Evolutionary conservation across 2,113 vertebrate species (phyloP).

Genomic region (Lathamus discolor): DNA sequence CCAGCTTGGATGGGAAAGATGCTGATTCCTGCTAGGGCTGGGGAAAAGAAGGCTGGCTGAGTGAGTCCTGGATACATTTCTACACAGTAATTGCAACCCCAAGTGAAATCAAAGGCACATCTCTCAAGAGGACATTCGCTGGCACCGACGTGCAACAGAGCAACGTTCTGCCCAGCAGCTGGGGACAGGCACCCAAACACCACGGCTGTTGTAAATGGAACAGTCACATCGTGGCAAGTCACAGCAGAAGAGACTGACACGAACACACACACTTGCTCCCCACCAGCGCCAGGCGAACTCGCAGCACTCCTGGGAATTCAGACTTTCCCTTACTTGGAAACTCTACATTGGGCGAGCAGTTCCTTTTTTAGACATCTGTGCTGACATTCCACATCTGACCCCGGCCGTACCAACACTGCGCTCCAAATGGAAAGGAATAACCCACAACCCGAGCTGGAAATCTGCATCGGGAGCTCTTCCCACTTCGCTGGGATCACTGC

Average conservation of each 20-base stretch:
- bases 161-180: neutral
- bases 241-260: neutral
- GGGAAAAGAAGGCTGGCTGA: slow-evolving; percentile 1
- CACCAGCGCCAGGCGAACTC: neutral
- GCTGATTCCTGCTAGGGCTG: slow-evolving; percentile 37
- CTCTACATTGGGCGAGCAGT: neutral
- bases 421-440: neutral
- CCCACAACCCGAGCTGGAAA: neutral
- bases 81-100: neutral
- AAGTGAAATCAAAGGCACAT: neutral
- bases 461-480: neutral
- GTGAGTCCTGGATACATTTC: neutral
- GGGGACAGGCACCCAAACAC: neutral
- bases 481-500: neutral
- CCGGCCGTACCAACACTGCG: neutral
- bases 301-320: neutral
- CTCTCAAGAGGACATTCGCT: neutral
- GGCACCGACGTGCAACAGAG: neutral
- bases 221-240: neutral
- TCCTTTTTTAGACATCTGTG: neutral
- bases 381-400: neutral
- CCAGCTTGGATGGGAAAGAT: slow-evolving; percentile 31
- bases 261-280: neutral
- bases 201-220: neutral
- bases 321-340: neutral